Conservation (phyloP, 2,113 vertebrate species). For the Neoarius graeffei region DNA sequence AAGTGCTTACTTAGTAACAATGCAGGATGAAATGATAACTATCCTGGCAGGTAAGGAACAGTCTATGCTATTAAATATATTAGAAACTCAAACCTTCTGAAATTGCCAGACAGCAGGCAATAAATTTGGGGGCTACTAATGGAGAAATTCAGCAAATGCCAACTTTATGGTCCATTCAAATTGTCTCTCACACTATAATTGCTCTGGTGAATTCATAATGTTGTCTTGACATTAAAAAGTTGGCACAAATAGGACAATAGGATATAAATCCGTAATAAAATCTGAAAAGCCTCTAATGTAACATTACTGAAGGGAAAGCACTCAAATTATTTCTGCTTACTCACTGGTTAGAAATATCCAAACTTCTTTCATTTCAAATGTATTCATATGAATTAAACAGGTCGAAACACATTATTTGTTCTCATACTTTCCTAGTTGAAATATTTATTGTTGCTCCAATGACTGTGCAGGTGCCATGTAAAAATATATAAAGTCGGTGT, state of each 20-base stretch:
- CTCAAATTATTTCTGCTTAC: background rate
- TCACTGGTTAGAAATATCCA: background rate
- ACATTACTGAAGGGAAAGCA: background rate
- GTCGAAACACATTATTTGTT: background rate
- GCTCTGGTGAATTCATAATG: background rate
- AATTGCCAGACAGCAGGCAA: background rate
- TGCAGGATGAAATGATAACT: background rate
- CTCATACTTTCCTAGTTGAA: background rate
- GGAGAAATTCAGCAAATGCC: conserved; percentile 18
- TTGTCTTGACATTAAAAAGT: conserved; percentile 4
- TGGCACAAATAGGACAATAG: background rate
- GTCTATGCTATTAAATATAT: background rate
- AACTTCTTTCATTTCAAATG: background rate
- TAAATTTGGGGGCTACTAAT: conserved; percentile 11
- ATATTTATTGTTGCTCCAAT: background rate
- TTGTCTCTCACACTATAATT: background rate
- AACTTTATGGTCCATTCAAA: conserved; percentile 5
- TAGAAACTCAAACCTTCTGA: background rate
- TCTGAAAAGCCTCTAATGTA: background rate
- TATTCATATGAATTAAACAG: background rate
- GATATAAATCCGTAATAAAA: background rate
- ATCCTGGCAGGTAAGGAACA: background rate
- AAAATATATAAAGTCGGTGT: background rate
- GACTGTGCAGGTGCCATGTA: too few species aligned
- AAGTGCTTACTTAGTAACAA: background rate